Percentiles rank a stretch among this genome's conserved stretches.
Evolutionary conservation across 2,888 invertebrate genomes (phyloP).

Genomic region (Drosophila neotestacea): DNA sequence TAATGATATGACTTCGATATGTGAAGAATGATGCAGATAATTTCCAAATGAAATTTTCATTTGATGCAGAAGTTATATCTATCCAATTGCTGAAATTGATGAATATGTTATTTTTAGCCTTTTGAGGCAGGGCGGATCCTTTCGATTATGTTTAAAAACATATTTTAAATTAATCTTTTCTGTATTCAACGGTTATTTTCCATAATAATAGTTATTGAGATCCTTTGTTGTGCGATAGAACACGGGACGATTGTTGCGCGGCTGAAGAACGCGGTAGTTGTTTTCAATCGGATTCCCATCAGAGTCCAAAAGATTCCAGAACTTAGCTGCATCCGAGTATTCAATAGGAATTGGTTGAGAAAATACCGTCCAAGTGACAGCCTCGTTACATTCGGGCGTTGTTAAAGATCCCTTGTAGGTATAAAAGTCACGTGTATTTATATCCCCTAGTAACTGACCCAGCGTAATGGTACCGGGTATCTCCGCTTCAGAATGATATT

Average conservation of each 20-base stretch:
- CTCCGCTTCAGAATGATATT: conserved; percentile 53
- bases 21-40: neutral
- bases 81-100: neutral
- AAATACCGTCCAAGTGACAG: conserved; percentile 90
- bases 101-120: neutral
- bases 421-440: conserved; percentile 75
- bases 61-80: neutral
- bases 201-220: conserved; percentile 4
- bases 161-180: neutral
- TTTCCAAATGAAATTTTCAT: neutral
- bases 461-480: conserved; percentile 62
- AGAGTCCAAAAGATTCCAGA: conserved; percentile 69
- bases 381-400: conserved; percentile 90
- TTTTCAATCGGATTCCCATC: conserved; percentile 55
- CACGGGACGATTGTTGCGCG: conserved; percentile 52
- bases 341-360: conserved; percentile 86
- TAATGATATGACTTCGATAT: neutral
- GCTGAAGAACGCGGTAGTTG: conserved; percentile 69
- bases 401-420: conserved; percentile 89
- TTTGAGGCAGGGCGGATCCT: neutral
- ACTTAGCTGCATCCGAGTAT: conserved; percentile 50
- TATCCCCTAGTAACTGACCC: conserved; percentile 74
- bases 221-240: conserved; percentile 44
- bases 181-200: neutral
- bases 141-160: neutral